Percentiles rank a stretch among this genome's conserved stretches.
Evolutionary conservation across 1,140 invertebrate species (phyloP).

Genomic region (Eumeta japonica): DNA sequence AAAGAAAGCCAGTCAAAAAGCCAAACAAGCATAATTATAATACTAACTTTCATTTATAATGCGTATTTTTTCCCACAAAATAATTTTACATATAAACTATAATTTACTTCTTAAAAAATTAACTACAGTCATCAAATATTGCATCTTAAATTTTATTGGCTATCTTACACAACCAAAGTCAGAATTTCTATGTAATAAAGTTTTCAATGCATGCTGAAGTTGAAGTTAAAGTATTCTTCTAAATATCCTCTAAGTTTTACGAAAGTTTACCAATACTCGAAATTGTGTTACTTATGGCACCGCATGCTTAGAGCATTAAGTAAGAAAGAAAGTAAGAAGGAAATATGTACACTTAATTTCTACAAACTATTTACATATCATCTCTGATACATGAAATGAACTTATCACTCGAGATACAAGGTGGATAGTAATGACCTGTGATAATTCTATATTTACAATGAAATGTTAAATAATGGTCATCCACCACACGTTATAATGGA

Average conservation of each 20-base stretch:
- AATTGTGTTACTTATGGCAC: constrained; percentile 52
- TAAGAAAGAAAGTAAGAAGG: constrained; percentile 7
- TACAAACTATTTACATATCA: constrained; percentile 12
- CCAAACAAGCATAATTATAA: constrained; percentile 36
- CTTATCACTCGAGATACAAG: not conserved
- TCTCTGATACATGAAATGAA: not conserved
- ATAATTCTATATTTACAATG: not conserved
- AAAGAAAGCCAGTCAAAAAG: constrained; percentile 42
- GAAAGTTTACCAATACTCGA: not conserved
- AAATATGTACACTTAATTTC: constrained; percentile 20
- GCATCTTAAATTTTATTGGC: not conserved
- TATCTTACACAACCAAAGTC: not conserved
- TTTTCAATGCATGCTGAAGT: too few relatives aligned
- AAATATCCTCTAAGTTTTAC: not conserved
- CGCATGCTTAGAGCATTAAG: constrained; percentile 45
- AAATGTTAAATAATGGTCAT: not conserved
- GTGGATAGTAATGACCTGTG: not conserved
- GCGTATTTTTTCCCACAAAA: constrained; percentile 50
- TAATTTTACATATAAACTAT: constrained; percentile 26
- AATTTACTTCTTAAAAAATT: not conserved
- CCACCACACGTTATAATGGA: not conserved
- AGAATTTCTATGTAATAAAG: not conserved
- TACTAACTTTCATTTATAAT: constrained; percentile 43
- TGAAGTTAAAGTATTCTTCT: too few relatives aligned
- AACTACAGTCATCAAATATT: not conserved